Evolutionary conservation across 2,113 vertebrate genomes (phyloP).

Genomic region (Plecturocebus donacophilus): DNA sequence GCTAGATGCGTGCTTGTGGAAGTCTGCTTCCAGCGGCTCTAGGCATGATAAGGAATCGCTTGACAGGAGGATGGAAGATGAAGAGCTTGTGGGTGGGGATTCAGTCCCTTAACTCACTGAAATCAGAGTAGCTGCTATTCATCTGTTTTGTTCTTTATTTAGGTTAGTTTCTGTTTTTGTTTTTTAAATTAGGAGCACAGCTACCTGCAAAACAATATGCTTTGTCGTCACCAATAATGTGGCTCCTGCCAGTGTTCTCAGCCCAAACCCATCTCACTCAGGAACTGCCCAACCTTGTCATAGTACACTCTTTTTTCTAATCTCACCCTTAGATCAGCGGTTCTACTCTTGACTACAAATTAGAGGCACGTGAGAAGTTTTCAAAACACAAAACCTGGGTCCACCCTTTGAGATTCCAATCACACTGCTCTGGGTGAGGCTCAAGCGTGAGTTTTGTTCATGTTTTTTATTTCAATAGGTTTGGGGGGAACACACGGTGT

Average conservation of each 20-base stretch:
- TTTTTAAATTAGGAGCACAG: not conserved
- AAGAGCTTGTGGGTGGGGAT: not conserved
- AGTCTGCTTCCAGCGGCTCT: not conserved
- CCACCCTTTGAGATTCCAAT: not conserved
- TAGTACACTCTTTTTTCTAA: not conserved
- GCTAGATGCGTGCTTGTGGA: not conserved
- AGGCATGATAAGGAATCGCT: not conserved
- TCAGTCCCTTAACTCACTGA: not conserved
- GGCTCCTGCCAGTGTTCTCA: not conserved
- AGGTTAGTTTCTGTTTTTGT: not conserved
- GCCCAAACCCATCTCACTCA: not conserved
- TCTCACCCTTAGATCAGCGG: not conserved
- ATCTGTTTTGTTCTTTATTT: not conserved
- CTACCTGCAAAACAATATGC: not conserved
- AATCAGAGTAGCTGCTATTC: not conserved
- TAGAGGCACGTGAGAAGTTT: not conserved
- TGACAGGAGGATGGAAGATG: not conserved
- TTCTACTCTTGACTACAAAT: not conserved
- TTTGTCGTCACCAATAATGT: not conserved
- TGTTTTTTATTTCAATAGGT: no score
- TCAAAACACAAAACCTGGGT: not conserved
- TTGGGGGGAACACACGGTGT: no score
- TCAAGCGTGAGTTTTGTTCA: not conserved
- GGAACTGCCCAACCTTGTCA: not conserved
- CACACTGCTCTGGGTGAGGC: not conserved